Percentiles rank a stretch among this genome's conserved stretches.
Evolutionary conservation across 2,113 vertebrate genomes (phyloP).

Genomic region (Myotis lucifugus): DNA sequence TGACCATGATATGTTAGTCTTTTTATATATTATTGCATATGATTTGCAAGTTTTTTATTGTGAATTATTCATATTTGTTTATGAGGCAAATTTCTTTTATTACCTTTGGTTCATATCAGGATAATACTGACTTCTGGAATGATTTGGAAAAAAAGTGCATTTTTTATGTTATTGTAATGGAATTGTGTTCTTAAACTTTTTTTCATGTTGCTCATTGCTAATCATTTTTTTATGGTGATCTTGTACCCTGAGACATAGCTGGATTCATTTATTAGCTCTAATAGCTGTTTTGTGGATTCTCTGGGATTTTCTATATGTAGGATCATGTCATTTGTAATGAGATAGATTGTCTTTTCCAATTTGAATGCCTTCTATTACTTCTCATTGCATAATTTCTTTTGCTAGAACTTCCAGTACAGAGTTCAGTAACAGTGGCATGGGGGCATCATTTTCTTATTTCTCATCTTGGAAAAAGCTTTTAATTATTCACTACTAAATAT

Average conservation of each 20-base stretch:
- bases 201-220: neutral
- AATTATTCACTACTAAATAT: neutral
- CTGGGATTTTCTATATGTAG: neutral
- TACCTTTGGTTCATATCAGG: neutral
- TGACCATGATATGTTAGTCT: neutral
- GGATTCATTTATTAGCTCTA: neutral
- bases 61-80: neutral
- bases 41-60: neutral
- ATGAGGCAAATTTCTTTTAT: neutral
- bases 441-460: neutral
- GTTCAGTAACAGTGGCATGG: neutral
- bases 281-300: neutral
- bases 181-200: neutral
- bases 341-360: neutral
- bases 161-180: neutral
- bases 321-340: neutral
- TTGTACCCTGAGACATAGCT: neutral
- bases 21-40: neutral
- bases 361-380: neutral
- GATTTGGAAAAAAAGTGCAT: neutral
- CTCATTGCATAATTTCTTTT: neutral
- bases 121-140: neutral
- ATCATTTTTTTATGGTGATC: neutral
- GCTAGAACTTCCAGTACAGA: neutral
- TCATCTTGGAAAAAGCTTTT: neutral